Evolutionary conservation across 2,888 invertebrate genomes (phyloP).

Genomic region (Lithophane semibrunnea): DNA sequence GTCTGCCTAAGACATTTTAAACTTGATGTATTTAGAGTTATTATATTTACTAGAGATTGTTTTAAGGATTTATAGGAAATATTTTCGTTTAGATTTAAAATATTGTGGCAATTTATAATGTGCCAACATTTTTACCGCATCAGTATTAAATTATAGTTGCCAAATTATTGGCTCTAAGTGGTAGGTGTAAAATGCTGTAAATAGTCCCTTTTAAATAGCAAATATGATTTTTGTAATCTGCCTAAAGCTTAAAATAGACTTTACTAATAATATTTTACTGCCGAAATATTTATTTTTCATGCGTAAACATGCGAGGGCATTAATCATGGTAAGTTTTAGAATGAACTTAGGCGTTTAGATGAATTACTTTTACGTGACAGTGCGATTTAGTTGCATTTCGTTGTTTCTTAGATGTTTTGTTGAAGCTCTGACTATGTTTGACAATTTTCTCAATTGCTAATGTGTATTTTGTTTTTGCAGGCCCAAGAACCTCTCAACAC

Average conservation of each 20-base stretch:
- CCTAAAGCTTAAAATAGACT: conserved; percentile 77
- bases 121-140: conserved; percentile 91
- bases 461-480: conserved; percentile 89
- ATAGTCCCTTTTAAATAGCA: conserved; percentile 83
- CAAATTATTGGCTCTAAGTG: conserved; percentile 85
- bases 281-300: conserved; percentile 87
- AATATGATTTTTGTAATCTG: conserved; percentile 77
- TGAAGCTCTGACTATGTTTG: conserved; percentile 18
- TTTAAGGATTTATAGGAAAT: conserved; percentile 86
- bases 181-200: conserved; percentile 87
- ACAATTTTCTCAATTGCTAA: conserved; percentile 46
- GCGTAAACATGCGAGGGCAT: conserved; percentile 87
- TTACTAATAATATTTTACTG: conserved; percentile 79
- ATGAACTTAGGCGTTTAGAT: conserved; percentile 54
- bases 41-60: conserved; percentile 80
- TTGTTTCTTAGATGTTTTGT: conserved; percentile 44
- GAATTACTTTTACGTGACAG: conserved; percentile 43
- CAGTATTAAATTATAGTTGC: conserved; percentile 90
- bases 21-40: conserved; percentile 87
- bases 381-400: conserved; percentile 60
- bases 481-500: conserved; percentile 95
- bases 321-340: conserved; percentile 83
- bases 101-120: conserved; percentile 83
- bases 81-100: conserved; percentile 85
- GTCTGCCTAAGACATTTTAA: conserved; percentile 89